These are phyloP conservation scores for Alces alces DNA, from an alignment of 2,113 vertebrate genomes.

Conservation along the genomic window DNA sequence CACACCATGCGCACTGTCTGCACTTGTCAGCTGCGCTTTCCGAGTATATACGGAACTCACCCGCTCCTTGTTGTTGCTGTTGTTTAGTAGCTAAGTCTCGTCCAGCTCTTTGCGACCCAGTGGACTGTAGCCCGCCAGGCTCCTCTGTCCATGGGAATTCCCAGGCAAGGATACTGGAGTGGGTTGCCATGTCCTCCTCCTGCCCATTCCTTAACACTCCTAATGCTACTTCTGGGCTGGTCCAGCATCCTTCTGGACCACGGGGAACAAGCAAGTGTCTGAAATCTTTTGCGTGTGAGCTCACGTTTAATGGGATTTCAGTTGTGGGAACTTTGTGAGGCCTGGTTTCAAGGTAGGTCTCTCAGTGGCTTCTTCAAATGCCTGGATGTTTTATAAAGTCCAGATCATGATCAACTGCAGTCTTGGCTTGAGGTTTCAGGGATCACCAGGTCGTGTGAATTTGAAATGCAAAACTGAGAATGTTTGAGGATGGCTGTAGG, in stretches of 20 bases:
- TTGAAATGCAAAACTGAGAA: background rate
- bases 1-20: fast-evolving
- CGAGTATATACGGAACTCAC: fast-evolving
- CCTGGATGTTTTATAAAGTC: background rate
- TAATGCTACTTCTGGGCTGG: background rate
- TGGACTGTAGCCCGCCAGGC: background rate
- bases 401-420: no score
- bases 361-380: background rate
- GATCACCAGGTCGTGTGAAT: no score
- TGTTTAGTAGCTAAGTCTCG: background rate
- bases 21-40: fast-evolving
- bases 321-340: background rate
- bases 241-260: background rate
- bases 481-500: background rate
- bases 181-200: background rate
- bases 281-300: background rate
- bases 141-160: background rate
- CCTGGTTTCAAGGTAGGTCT: background rate
- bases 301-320: background rate
- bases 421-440: background rate
- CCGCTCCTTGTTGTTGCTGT: fast-evolving
- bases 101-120: background rate
- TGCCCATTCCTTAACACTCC: background rate
- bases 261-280: background rate
- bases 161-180: background rate